phyloP scores from a whole-genome alignment of 2,113 vertebrate genomes.

The Riparia riparia region DNA sequence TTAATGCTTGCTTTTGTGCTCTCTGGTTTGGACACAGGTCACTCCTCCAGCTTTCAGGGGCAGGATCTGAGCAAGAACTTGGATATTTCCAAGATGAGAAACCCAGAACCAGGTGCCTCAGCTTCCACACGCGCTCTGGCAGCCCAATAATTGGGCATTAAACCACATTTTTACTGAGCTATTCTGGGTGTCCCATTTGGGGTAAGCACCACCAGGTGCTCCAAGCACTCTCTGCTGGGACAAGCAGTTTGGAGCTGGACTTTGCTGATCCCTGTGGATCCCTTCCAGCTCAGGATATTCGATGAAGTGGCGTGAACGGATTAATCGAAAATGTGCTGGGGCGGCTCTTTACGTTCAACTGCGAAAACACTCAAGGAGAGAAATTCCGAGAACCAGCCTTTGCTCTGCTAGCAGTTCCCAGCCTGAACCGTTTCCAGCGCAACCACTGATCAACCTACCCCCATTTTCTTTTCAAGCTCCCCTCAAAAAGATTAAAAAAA shows the following conservation, averaged over 20 bases:
- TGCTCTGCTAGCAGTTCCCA: background rate
- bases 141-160: fast-evolving
- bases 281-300: background rate
- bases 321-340: background rate
- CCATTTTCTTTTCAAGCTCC: background rate
- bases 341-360: background rate
- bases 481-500: background rate
- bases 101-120: background rate
- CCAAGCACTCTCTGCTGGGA: background rate
- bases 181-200: background rate
- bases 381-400: background rate
- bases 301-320: background rate
- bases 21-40: background rate
- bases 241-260: background rate
- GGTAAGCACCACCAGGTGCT: background rate
- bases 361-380: background rate
- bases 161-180: background rate
- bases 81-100: background rate
- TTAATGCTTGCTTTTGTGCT: background rate
- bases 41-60: background rate
- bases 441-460: background rate
- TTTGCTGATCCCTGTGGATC: background rate
- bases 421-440: background rate
- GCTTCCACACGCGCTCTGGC: background rate
- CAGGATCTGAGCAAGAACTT: background rate